Base-by-base conservation (phyloP, 2,113 vertebrate species). In the Nanorana parkeri region DNA sequence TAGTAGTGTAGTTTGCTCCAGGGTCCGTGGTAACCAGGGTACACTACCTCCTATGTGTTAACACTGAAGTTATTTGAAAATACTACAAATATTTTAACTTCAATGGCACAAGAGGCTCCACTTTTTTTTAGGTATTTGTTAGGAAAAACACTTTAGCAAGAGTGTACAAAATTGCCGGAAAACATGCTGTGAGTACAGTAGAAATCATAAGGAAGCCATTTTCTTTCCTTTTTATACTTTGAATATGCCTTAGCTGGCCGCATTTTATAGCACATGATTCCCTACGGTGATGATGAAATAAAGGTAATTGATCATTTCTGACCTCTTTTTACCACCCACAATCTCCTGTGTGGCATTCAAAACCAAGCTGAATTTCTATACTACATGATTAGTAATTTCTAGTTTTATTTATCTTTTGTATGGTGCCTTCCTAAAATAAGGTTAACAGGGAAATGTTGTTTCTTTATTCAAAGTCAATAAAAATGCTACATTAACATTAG, bases 291-390 rank as follows among this genome's bases (percentile, higher is more conserved):
- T 83, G 72, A 83, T 76, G 80, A 83, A 83, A 83, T 83, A 66
- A 67, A 83, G 72, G 28, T 83, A 83, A 83, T 76, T 83, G 80
- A 76, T 83, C 72, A 83, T 75, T 76, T 83, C 52, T 83, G 72
- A 83, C 80, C 80, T 75, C 61, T 36, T 82, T 82, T 75, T 63
- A 75, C 69, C 69, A 75, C 63, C 63, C 54, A 28, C 69, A 75
- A 58, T 21, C 71, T 82, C 71, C 61, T 41, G 80, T 64, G 65
- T 64, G 23, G 69, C 61, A 74, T 32, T 75, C 21, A 65, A 75
- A 82, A 75, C n/a, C 52, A 82, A 67, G 80, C 67, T 64, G 63
- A 66, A 66, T 81, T 55, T 58, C 68, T 75, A 63, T 26, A 82
- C 60, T 75, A 82, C 61, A 75, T 54, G 60, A 28, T 75, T 68